Evolutionary conservation across 2,888 invertebrate species (phyloP), one percentile per base, ranked within the genome.

Genomic region (Platerodrilus igneus): DNA sequence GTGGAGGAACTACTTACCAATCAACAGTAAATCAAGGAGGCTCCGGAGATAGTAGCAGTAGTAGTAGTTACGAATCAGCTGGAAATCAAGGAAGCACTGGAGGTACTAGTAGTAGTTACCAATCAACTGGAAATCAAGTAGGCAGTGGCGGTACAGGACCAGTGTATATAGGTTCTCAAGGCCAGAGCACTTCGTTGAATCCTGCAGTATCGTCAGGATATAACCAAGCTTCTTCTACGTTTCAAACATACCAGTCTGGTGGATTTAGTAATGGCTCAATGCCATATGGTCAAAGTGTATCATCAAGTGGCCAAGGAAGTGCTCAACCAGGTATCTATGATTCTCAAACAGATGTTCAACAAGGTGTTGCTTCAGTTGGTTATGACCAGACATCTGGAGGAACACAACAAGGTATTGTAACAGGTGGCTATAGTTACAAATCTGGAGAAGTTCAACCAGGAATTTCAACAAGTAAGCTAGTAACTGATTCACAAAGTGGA

Each of bases 1-100:
- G 43, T 20, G 37, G 30, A 4, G 51, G 46, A 18, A 33, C 50
- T 15, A 53, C 42, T 19, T 56, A 10, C 53, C 57, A 58, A 7
- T 59, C 57, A 1, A 55, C 57, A 31, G 52, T 51, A 37, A 56
- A 59, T 2, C 57, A 63, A 11, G 33, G 54, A 15, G 34, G 45
- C 3, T 64, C 67, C 31, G 57, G 58, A 2, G 67, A 66, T 3
- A 11, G 13, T 11, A 10, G 25, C 3, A 13, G 14, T 25, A 3
- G 10, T 3, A 10, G 11, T 14, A 9, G 10, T 10, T 25, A 25
- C 8, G 25, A 11, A 11, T 28, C 28, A n/a, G 3, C 8, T 18
- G 29, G 29, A 5, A 17, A 29, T 10, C 3, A 10, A 9, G 15
- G 15, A 10, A 4, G 9, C n/a, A 17, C 29, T n/a, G 19, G 29